These are phyloP conservation scores for Morbakka virulenta DNA, from an alignment of 30 jellyfish, hydroid and myxozoan genomes.

Conservation along the genomic window DNA sequence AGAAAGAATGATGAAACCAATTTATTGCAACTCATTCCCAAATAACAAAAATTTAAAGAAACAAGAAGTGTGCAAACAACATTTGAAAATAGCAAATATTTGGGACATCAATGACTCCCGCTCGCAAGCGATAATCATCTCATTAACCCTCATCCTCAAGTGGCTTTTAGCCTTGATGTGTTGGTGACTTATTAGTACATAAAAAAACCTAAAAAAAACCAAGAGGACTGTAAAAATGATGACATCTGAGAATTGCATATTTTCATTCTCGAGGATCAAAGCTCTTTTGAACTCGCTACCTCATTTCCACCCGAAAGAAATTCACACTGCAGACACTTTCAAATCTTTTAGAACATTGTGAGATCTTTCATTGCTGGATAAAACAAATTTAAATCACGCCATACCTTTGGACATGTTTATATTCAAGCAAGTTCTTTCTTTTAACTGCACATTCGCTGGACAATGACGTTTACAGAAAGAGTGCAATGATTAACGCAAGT, in stretches of 20 bases:
- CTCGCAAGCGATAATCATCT: constrained; percentile 12
- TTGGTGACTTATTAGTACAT: no score
- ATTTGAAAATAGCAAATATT: neutral
- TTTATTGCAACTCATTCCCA: neutral
- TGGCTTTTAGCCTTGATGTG: no score
- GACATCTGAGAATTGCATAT: constrained; percentile 5
- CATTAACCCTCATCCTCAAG: no score
- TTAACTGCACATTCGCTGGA: constrained; percentile 35
- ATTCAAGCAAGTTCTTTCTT: constrained; percentile 26
- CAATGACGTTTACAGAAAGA: neutral
- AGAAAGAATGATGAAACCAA: neutral
- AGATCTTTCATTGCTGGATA: no score
- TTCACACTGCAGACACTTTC: neutral
- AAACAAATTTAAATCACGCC: constrained; percentile 11
- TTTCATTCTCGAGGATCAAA: constrained; percentile 13
- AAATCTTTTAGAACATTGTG: no score
- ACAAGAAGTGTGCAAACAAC: neutral
- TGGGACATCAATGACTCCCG: constrained; percentile 35
- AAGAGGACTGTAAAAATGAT: neutral
- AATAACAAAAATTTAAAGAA: constrained; percentile 17
- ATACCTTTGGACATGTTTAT: constrained; percentile 36
- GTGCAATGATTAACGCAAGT: constrained; percentile 5
- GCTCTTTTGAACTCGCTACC: neutral
- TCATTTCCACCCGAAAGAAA: neutral
- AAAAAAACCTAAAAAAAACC: no score